Evolutionary conservation across 2,113 vertebrate species (phyloP), one percentile per base, ranked within the genome.

Genomic region (Pterocles gutturalis): DNA sequence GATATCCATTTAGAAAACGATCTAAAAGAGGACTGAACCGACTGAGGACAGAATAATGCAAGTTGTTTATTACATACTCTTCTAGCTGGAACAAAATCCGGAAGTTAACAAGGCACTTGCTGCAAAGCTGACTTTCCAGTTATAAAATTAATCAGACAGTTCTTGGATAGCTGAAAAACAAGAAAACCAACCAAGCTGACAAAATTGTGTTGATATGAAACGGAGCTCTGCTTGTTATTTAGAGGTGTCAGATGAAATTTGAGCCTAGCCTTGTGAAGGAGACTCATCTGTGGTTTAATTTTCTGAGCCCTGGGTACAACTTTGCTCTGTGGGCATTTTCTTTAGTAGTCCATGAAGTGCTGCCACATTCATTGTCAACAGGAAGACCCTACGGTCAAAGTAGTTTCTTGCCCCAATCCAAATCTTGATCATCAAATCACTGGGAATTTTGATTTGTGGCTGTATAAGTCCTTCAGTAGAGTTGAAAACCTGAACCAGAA

Each of bases 41-140:
- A 17, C n/a, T 46, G 55, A 69, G 71, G 49, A 60, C 49, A 73
- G 84, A 62, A 62, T 73, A 60, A 72, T 55, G 33, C 71, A 48
- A n/a, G 78, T 51, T 82, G 54, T 76, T 95, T 80, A 58, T 79
- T 87, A 51, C 19, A 33, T 33, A 38, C 21, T 90, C 55, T 53
- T 60, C 58, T 93, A 81, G 26, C 79, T 92, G 82, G 55, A 82
- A 89, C 53, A 72, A 78, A 86, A n/a, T 1, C 57, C 60, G 26
- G 24, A 89, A 54, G 86, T 86, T 94, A 94, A 89, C 87, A 84
- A 73, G 90, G 87, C 43, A 71, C 84, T 88, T 89, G 38, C 79
- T 96, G 79, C 64, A 93, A 51, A 93, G 78, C 77, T 90, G 72
- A 36, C 67, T 87, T 89, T 54, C 75, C 88, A 79, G 76, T 65